Conservation (phyloP, 2,888 invertebrate genomes). For the Eilema caniola region DNA sequence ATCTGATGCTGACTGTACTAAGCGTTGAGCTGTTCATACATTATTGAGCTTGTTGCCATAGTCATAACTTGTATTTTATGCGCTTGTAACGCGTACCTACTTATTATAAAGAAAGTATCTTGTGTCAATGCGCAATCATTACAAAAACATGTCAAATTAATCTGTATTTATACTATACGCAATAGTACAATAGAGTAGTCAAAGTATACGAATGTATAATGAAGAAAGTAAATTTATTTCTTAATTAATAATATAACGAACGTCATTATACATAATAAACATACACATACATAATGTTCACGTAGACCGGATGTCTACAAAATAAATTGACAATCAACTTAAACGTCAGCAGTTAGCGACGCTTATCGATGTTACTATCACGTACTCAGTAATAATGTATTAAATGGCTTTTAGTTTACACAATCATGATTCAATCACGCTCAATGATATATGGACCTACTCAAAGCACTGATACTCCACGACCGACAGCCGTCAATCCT, state of each 20-base stretch:
- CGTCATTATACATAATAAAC: no score
- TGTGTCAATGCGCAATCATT: not conserved
- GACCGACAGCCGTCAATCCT: constrained; percentile 18
- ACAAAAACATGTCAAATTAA: not conserved
- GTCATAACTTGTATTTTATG: not conserved
- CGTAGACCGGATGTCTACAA: not conserved
- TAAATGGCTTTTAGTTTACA: not conserved
- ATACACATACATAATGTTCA: not conserved
- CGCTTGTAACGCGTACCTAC: not conserved
- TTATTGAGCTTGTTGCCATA: not conserved
- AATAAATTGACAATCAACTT: not conserved
- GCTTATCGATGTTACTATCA: not conserved
- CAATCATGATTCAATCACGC: not conserved
- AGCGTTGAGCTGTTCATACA: constrained; percentile 30
- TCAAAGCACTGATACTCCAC: constrained; percentile 36
- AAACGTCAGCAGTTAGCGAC: not conserved
- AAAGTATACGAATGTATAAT: not conserved
- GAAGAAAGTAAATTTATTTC: not conserved
- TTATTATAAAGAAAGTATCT: not conserved
- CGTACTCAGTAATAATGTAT: not conserved
- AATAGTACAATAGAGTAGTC: not conserved
- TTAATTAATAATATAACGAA: not conserved
- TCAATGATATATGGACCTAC: constrained; percentile 32
- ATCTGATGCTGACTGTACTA: no score
- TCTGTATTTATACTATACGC: not conserved